Evolutionary conservation across 2,797 vertebrate genomes (phyloP), one percentile per base, ranked within the genome.

Genomic region (Gephyroberyx darwinii): DNA sequence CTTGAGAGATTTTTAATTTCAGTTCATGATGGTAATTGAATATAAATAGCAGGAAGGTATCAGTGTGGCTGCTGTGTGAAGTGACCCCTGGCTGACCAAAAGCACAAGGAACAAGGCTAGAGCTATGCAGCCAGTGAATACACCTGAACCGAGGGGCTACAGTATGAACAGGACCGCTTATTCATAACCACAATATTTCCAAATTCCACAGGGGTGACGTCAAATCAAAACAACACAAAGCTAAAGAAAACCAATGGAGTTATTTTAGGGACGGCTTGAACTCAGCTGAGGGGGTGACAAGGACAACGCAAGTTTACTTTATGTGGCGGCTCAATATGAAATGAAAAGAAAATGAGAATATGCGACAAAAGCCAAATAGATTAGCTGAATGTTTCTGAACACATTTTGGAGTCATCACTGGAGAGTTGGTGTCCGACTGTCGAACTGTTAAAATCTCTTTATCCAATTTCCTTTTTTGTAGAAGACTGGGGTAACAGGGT

Each of bases 71-170:
- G 75, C 81, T 76, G 78, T 80, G 72, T 82, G 77, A 82, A 55
- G 68, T 91, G 89, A 94, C 86, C 89, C 82, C 78, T 89, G 88
- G 84, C 78, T 90, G 91, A 92, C 91, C 89, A 90, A 67, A 50
- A 50, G 67, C 64, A 81, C 58, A 71, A 74, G 84, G 86, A 90
- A 92, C 88, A 93, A 92, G 89, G 84, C 81, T 51, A 59, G 76
- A 85, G 85, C 90, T 91, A 91, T 92, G 72, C 60, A 68, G 75
- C 73, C 52, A 30, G 53, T 65, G 74, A 75, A 84, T 65, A 83
- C 82, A 87, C 81, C 73, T 74, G 78, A 74, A 87, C 67, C 22
- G 26, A 19, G 73, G 68, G 55, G 58, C 73, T 53, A 33, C 48
- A 52, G 63, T 31, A 30, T 85, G 60, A 90, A 89, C 81, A 90